Evolutionary conservation across 2,888 invertebrate genomes (phyloP).

Genomic region (Biston stratarius): DNA sequence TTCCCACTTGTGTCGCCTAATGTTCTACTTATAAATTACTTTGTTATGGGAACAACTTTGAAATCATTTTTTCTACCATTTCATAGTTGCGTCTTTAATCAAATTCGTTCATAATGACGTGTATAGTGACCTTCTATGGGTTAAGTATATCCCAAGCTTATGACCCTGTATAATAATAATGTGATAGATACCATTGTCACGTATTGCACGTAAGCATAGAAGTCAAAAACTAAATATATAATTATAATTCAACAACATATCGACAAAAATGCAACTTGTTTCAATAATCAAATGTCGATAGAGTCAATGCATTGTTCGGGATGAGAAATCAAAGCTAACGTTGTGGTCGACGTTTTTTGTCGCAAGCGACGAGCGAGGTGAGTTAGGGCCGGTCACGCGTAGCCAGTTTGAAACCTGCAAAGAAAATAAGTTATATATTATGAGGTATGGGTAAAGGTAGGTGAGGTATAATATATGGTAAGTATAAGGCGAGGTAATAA

Average conservation of each 20-base stretch:
- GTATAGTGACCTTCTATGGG: no score
- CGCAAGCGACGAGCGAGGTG: slow-evolving; percentile 78
- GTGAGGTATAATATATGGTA: no score
- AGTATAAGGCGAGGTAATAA: no score
- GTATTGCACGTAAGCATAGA: not conserved
- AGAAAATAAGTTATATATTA: not conserved
- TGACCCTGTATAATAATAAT: no score
- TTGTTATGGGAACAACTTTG: no score
- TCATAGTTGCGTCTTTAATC: no score
- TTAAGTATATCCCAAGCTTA: no score
- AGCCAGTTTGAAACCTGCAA: slow-evolving; percentile 83
- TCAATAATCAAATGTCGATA: not conserved
- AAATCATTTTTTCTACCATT: no score
- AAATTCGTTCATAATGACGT: no score
- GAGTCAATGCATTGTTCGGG: slow-evolving; percentile 15
- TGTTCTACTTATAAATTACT: no score
- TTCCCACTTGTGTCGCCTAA: no score
- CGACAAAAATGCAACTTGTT: not conserved
- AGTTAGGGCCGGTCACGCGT: slow-evolving; percentile 87
- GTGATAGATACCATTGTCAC: no score
- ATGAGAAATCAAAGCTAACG: slow-evolving; percentile 69
- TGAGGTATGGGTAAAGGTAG: not conserved
- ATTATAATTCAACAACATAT: not conserved
- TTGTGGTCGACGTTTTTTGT: slow-evolving; percentile 72
- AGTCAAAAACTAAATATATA: not conserved